Evolutionary conservation across 2,113 vertebrate species (phyloP).

Genomic region (Prolemur simus): DNA sequence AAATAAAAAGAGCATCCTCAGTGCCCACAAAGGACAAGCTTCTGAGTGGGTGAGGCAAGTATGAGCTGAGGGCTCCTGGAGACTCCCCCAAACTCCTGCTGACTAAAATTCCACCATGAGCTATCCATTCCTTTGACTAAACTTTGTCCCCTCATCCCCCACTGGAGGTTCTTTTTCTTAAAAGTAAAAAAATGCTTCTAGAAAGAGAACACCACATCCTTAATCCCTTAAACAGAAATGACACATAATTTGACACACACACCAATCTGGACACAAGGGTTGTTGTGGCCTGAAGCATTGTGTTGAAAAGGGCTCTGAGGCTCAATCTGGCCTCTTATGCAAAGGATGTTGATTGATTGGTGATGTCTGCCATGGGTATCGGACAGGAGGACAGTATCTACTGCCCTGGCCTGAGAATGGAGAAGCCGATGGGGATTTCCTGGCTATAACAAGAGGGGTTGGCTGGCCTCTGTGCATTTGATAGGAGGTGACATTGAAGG

Average conservation of each 20-base stretch:
- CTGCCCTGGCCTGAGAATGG: neutral
- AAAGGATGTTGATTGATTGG: neutral
- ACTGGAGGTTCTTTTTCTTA: neutral
- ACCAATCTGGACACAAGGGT: no score
- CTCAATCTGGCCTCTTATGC: neutral
- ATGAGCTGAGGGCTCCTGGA: neutral
- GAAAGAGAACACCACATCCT: neutral
- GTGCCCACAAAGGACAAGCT: neutral
- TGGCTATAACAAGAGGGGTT: neutral
- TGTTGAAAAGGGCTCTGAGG: neutral
- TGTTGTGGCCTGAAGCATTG: neutral
- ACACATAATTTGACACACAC: no score
- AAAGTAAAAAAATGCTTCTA: neutral
- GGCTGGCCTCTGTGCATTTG: fast-evolving
- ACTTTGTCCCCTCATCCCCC: neutral
- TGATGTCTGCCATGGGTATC: neutral
- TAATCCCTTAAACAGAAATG: neutral
- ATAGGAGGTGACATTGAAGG: no score
- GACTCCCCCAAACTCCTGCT: neutral
- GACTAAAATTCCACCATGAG: neutral
- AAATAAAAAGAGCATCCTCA: fast-evolving
- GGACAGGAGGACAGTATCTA: neutral
- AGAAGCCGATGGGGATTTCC: no score
- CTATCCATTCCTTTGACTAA: neutral
- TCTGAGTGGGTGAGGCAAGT: neutral